Evolutionary conservation across 2,888 invertebrate genomes (phyloP).

Genomic region (Callimorpha dominula): DNA sequence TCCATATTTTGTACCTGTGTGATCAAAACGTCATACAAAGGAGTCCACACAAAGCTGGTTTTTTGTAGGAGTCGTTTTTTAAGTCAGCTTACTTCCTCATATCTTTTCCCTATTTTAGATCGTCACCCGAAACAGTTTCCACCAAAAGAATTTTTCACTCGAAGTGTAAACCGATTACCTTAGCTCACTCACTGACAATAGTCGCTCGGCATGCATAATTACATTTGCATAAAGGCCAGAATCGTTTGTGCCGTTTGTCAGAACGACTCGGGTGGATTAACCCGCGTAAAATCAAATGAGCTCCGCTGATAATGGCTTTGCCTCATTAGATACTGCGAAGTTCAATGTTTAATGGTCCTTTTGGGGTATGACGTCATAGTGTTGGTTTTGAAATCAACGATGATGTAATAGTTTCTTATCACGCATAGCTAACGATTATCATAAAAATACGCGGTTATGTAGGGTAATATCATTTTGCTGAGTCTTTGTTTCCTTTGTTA

Average conservation of each 20-base stretch:
- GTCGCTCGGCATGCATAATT: conserved; percentile 63
- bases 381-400: conserved; percentile 5
- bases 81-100: not conserved
- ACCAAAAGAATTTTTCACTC: conserved; percentile 62
- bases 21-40: not conserved
- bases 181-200: conserved; percentile 64
- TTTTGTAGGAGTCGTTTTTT: not conserved
- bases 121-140: conserved; percentile 36
- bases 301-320: conserved; percentile 70
- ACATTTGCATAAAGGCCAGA: conserved; percentile 70
- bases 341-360: conserved; percentile 46
- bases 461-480: not conserved
- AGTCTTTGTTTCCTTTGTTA: not conserved
- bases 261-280: conserved; percentile 65
- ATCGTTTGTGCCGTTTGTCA: conserved; percentile 59
- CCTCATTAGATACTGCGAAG: conserved; percentile 67
- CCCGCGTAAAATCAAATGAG: conserved; percentile 77
- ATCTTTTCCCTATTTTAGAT: not conserved
- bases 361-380: conserved; percentile 28
- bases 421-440: not conserved
- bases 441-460: not conserved
- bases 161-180: conserved; percentile 71
- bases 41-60: not conserved
- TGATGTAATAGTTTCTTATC: not conserved
- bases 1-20: too few species aligned